A percentile compares a stretch with the other conserved stretches of the same genome.
These are phyloP conservation scores for Thalassophryne amazonica DNA, from an alignment of 2,797 vertebrate species.

Conservation along the genomic window DNA sequence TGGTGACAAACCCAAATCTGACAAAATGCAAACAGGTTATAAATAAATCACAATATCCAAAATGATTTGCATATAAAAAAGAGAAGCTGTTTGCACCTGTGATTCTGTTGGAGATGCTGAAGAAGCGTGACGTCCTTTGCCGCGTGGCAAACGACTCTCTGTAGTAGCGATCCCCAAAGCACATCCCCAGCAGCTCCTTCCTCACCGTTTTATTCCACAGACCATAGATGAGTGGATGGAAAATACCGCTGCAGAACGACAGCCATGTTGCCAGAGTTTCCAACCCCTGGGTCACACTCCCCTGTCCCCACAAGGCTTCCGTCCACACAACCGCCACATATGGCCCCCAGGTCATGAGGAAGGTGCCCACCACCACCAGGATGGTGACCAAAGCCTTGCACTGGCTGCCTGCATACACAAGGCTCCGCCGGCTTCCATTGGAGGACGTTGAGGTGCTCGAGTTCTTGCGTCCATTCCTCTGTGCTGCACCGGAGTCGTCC, in stretches of 20 bases:
- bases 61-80: not conserved
- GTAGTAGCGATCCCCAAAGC: slow-evolving; percentile 94
- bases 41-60: not conserved
- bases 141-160: slow-evolving; percentile 90
- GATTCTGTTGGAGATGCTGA: slow-evolving; percentile 98
- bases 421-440: slow-evolving; percentile 87
- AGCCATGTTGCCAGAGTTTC: slow-evolving; percentile 96
- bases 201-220: slow-evolving; percentile 99
- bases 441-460: slow-evolving; percentile 94
- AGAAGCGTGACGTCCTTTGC: slow-evolving; percentile 88
- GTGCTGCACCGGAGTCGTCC: slow-evolving; percentile 70
- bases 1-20: slow-evolving; percentile 97
- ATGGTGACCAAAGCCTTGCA: slow-evolving; percentile 98
- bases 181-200: slow-evolving; percentile 96
- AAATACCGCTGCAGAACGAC: slow-evolving; percentile 92
- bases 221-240: slow-evolving; percentile 95
- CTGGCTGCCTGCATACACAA: slow-evolving; percentile 94
- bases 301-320: slow-evolving; percentile 91
- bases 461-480: slow-evolving; percentile 89
- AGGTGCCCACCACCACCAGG: slow-evolving; percentile 93
- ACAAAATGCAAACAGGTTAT: slow-evolving; percentile 35
- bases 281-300: slow-evolving; percentile 84
- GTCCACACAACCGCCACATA: slow-evolving; percentile 91
- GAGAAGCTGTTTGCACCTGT: slow-evolving; percentile 81
- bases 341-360: slow-evolving; percentile 92